A percentile compares a stretch with the other conserved stretches of the same genome.
phyloP scores from a whole-genome alignment of 2,888 invertebrate species.

The Diaprepes abbreviatus region DNA sequence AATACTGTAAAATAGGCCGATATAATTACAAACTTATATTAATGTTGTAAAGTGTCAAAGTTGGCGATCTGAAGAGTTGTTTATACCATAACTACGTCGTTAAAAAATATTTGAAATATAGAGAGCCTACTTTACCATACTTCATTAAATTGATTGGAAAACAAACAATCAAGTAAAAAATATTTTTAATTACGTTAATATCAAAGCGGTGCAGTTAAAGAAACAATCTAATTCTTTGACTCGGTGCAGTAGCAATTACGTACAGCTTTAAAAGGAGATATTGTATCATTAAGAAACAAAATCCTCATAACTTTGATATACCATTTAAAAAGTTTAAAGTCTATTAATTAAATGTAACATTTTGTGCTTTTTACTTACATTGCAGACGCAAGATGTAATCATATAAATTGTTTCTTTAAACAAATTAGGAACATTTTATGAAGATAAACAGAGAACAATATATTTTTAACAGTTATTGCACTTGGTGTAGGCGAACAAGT shows the following conservation, averaged over 20 bases:
- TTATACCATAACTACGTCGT: too few species aligned
- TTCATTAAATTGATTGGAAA: too few species aligned
- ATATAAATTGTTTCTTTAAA: background rate
- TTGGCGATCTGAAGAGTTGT: too few species aligned
- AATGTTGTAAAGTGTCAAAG: too few species aligned
- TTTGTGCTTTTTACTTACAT: background rate
- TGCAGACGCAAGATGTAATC: background rate
- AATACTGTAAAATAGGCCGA: too few species aligned
- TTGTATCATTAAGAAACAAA: slow-evolving; percentile 5
- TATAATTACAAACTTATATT: too few species aligned
- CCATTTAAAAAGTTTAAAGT: slow-evolving; percentile 6
- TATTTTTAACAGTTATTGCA: background rate
- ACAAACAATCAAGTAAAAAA: too few species aligned
- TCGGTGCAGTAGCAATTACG: slow-evolving; percentile 8
- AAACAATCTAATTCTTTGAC: slow-evolving; percentile 9
- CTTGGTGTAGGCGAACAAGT: slow-evolving; percentile 5
- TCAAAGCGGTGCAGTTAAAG: slow-evolving; percentile 5
- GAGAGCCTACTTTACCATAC: too few species aligned
- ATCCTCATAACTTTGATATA: slow-evolving; percentile 9
- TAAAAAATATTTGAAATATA: too few species aligned
- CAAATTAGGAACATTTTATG: background rate
- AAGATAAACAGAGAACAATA: slow-evolving; percentile 6
- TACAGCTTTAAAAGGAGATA: background rate
- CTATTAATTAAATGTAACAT: slow-evolving; percentile 5
- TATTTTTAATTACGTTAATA: slow-evolving; percentile 3